Evolutionary conservation across 2,113 vertebrate genomes (phyloP).

Genomic region (Shinisaurus crocodilurus): DNA sequence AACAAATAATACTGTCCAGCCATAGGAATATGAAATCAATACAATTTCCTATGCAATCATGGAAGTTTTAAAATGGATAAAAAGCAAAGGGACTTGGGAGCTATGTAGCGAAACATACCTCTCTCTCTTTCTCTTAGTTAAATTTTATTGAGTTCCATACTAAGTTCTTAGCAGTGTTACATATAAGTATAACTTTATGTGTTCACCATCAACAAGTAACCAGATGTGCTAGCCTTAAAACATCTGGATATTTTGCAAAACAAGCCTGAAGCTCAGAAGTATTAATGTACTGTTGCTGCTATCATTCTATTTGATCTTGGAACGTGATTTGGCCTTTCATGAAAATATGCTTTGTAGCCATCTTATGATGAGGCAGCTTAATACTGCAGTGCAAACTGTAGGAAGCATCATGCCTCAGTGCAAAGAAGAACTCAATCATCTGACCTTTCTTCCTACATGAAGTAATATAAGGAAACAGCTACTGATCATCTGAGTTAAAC

Average conservation of each 20-base stretch:
- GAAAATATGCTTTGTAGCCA: not conserved
- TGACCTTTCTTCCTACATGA: slow-evolving; percentile 2
- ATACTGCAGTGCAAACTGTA: not conserved
- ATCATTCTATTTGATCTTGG: not conserved
- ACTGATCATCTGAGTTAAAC: slow-evolving; percentile 22
- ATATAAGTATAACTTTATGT: not conserved
- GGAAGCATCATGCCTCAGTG: not conserved
- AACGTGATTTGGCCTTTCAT: not conserved
- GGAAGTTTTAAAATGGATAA: not conserved
- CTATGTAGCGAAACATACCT: not conserved
- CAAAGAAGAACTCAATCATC: not conserved
- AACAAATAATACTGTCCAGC: not conserved
- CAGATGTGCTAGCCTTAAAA: not conserved
- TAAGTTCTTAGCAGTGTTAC: not conserved
- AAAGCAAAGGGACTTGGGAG: not conserved
- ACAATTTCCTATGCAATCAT: not conserved
- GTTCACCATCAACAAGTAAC: not conserved
- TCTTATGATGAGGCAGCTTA: not conserved
- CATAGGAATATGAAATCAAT: not conserved
- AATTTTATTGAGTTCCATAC: not conserved
- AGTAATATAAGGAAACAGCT: not conserved
- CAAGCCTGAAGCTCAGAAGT: not conserved
- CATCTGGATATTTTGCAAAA: not conserved
- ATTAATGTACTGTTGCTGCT: not conserved
- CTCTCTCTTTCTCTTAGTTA: not conserved